Evolutionary conservation across 2,888 invertebrate genomes (phyloP).

Genomic region (Gonocerus acuteangulatus): DNA sequence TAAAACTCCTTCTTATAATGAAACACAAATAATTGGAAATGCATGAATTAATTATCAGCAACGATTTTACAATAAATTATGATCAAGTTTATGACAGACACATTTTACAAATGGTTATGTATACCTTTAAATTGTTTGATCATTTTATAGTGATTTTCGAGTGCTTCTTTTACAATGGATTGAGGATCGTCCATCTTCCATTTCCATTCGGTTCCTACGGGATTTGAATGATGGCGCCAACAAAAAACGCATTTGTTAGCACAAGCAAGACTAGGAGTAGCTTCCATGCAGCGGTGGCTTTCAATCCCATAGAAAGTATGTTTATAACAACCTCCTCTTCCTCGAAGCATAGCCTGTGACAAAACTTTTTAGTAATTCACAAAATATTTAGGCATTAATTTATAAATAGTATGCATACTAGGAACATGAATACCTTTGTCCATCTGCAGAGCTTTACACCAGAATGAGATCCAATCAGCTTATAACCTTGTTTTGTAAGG

Average conservation of each 20-base stretch:
- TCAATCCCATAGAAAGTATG: constrained; percentile 55
- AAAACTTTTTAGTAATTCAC: too few species aligned
- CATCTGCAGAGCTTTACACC: constrained; percentile 54
- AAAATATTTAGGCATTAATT: too few species aligned
- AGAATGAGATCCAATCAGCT: constrained; percentile 51
- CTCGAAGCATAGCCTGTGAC: constrained; percentile 45
- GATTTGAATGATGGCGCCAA: constrained; percentile 49
- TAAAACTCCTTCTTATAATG: too few species aligned
- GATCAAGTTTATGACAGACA: too few species aligned
- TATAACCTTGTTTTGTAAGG: constrained; percentile 52
- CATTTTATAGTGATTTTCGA: constrained; percentile 49
- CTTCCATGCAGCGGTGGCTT: constrained; percentile 54
- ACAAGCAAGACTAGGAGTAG: constrained; percentile 53
- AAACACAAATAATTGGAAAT: too few species aligned
- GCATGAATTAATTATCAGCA: too few species aligned
- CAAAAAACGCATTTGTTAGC: constrained; percentile 56
- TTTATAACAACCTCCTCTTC: constrained; percentile 53
- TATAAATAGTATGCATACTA: too few species aligned
- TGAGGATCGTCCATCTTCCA: constrained; percentile 53
- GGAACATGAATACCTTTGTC: constrained; percentile 47
- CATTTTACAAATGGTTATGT: too few species aligned
- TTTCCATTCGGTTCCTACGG: constrained; percentile 54
- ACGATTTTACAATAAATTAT: too few species aligned
- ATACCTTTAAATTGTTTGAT: constrained; percentile 47
- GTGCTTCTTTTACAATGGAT: constrained; percentile 47